Evolutionary conservation across 1,140 invertebrate species (phyloP).

Genomic region (Globodera rostochiensis): DNA sequence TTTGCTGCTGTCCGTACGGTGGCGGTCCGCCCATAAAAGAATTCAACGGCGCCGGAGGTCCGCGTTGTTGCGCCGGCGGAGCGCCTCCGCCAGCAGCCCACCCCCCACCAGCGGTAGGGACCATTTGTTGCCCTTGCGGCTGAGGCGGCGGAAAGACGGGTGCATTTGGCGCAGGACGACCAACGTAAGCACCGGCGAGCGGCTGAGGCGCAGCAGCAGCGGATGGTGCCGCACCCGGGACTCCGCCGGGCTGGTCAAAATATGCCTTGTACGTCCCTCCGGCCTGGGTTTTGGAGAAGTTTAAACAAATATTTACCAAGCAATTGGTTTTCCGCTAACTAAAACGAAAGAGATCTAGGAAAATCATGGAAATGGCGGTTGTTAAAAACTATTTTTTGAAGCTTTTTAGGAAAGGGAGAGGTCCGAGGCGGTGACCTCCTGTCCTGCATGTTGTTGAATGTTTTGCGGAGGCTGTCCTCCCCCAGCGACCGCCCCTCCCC

Average conservation of each 20-base stretch:
- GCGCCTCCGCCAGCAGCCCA: conserved; percentile 14
- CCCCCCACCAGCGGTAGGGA: conserved; percentile 5
- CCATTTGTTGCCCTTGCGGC: conserved; percentile 1
- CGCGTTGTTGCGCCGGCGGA: conserved; percentile 16
- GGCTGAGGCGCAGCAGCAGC: conserved; percentile 5
- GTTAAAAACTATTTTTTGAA: no score
- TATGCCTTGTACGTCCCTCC: conserved; percentile 17
- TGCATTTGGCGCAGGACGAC: conserved; percentile 22
- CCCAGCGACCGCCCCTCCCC: neutral
- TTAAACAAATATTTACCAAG: neutral
- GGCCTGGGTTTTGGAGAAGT: neutral
- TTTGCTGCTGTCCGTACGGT: conserved; percentile 1
- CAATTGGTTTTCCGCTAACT: no score
- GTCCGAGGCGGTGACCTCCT: no score
- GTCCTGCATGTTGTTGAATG: conserved; percentile 26
- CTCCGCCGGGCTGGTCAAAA: conserved; percentile 14
- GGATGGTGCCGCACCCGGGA: neutral
- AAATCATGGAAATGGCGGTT: no score
- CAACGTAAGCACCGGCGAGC: neutral
- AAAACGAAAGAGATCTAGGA: no score
- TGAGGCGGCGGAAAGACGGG: conserved; percentile 28
- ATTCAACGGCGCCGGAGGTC: conserved; percentile 18
- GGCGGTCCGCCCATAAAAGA: conserved; percentile 29
- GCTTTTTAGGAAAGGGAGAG: no score
- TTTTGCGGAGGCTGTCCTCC: conserved; percentile 4